phyloP scores from a whole-genome alignment of 2,888 invertebrate species.

The Smittia aterrima region DNA sequence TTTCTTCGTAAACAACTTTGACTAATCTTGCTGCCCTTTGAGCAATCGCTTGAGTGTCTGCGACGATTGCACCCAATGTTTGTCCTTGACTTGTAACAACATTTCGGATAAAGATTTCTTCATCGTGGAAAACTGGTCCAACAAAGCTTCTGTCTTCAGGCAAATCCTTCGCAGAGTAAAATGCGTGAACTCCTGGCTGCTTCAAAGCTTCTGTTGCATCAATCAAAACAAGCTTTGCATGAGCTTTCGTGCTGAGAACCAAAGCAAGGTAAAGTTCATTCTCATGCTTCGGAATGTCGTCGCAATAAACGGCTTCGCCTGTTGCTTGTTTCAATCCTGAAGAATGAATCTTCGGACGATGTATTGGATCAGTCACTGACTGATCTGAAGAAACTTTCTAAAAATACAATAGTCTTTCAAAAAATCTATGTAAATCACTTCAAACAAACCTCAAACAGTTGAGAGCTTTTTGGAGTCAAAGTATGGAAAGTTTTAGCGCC shows the following conservation, averaged over 20 bases:
- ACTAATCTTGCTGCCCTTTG: conserved; percentile 81
- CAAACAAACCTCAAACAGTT: conserved; percentile 52
- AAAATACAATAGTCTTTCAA: too few species aligned
- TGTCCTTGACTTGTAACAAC: conserved; percentile 79
- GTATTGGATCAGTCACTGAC: conserved; percentile 68
- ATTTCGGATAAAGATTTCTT: conserved; percentile 77
- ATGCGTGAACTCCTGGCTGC: conserved; percentile 77
- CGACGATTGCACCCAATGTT: conserved; percentile 76
- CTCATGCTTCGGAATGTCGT: conserved; percentile 76
- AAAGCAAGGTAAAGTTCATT: conserved; percentile 78
- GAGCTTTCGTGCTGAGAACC: conserved; percentile 76
- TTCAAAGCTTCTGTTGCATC: conserved; percentile 72
- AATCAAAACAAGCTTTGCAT: conserved; percentile 74
- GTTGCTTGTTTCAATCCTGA: conserved; percentile 86
- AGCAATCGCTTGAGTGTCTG: conserved; percentile 73
- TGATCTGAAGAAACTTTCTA: conserved; percentile 57
- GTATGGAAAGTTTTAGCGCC: conserved; percentile 52
- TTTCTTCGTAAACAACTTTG: conserved; percentile 76
- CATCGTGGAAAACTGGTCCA: conserved; percentile 76
- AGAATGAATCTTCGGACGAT: conserved; percentile 74
- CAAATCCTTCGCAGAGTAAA: conserved; percentile 75
- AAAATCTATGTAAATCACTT: conserved; percentile 9
- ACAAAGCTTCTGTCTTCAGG: conserved; percentile 64
- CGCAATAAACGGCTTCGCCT: conserved; percentile 88
- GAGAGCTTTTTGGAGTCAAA: conserved; percentile 49